Evolutionary conservation across 2,888 invertebrate species (phyloP).

Genomic region (Ditula angustiorana): DNA sequence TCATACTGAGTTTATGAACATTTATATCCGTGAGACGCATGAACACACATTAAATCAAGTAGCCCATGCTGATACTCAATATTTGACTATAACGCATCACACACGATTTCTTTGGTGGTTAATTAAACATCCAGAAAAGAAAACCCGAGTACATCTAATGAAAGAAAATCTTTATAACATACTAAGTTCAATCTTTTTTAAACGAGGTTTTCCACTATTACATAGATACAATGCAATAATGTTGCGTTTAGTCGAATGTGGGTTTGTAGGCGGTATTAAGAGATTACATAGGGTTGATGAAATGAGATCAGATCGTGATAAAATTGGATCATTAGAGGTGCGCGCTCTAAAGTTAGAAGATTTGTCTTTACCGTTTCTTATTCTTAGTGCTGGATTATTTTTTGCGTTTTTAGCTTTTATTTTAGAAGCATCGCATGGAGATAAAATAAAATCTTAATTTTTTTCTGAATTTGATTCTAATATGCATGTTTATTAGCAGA

Average conservation of each 20-base stretch:
- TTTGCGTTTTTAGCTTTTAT: constrained; percentile 10
- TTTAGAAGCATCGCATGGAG: background rate
- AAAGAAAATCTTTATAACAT: constrained; percentile 16
- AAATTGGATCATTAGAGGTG: background rate
- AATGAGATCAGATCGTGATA: background rate
- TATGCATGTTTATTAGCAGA: too few relatives aligned
- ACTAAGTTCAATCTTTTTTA: constrained; percentile 17
- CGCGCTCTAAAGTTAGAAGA: constrained; percentile 21
- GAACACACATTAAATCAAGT: constrained; percentile 21
- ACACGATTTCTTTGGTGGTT: constrained; percentile 33
- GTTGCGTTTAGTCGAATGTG: constrained; percentile 12
- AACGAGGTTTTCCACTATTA: constrained; percentile 29
- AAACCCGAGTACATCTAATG: constrained; percentile 1
- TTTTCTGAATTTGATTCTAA: too few relatives aligned
- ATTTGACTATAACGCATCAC: constrained; percentile 19
- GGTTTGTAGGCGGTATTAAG: constrained; percentile 16
- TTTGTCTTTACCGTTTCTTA: constrained; percentile 16
- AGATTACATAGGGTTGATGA: constrained; percentile 7
- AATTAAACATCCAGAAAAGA: background rate
- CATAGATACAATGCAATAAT: background rate
- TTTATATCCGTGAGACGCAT: constrained; percentile 18
- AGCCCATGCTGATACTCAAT: constrained; percentile 10
- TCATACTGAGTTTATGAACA: constrained; percentile 11
- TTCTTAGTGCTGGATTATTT: background rate
- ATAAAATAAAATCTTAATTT: background rate